phyloP scores from a whole-genome alignment of 1,140 invertebrate species.

The Cydia splendana region DNA sequence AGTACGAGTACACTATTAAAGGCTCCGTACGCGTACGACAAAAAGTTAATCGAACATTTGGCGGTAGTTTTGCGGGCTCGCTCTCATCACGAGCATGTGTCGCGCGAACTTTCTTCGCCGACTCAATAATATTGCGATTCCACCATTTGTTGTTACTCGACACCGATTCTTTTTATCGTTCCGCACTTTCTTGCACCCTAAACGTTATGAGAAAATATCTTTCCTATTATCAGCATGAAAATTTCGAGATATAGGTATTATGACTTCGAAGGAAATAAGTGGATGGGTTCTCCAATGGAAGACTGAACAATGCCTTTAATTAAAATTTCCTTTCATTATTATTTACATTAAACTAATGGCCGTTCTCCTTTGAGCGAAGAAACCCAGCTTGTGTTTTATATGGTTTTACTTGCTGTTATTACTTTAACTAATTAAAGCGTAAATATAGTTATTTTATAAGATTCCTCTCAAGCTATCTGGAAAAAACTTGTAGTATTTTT shows the following conservation, averaged over 20 bases:
- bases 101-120: constrained; percentile 19
- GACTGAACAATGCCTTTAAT: constrained; percentile 25
- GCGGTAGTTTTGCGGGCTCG: constrained; percentile 9
- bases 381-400: not conserved
- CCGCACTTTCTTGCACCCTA: not conserved
- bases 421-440: constrained; percentile 2
- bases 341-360: constrained; percentile 26
- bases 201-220: constrained; percentile 1
- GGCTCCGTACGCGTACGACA: constrained; percentile 1
- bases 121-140: constrained; percentile 27
- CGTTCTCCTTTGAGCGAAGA: constrained; percentile 11
- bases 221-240: constrained; percentile 2
- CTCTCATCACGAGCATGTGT: constrained; percentile 14
- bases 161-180: constrained; percentile 21
- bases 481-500: not conserved
- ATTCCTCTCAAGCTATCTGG: not conserved
- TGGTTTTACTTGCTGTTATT: not conserved
- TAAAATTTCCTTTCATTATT: constrained; percentile 24
- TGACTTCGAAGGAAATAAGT: constrained; percentile 13
- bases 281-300: not conserved
- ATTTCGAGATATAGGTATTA: not conserved
- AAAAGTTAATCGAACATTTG: constrained; percentile 16
- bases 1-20: not conserved
- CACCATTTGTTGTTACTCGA: constrained; percentile 2
- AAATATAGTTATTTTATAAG: not conserved